These are phyloP conservation scores for Ceratitis capitata DNA, from an alignment of 1,140 invertebrate species.

Conservation along the genomic window DNA sequence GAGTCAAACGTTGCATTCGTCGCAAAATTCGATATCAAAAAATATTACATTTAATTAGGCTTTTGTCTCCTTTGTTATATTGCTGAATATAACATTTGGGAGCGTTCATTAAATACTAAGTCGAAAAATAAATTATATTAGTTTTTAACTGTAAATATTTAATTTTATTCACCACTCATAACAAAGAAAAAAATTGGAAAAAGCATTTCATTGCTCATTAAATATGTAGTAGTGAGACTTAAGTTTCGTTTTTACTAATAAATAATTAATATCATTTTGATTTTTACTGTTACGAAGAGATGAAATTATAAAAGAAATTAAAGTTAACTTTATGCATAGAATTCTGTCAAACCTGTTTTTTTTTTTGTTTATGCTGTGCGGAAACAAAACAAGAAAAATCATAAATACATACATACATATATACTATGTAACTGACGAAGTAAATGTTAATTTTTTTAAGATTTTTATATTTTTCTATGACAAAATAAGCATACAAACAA, in stretches of 20 bases:
- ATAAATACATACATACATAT: not conserved
- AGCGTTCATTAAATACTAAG: not conserved
- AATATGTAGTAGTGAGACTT: too few relatives aligned
- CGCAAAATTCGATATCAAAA: not conserved
- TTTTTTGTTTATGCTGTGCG: not conserved
- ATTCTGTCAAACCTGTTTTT: too few relatives aligned
- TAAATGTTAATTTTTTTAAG: not conserved
- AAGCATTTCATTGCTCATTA: not conserved
- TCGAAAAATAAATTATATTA: not conserved
- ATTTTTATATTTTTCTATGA: slow-evolving; percentile 40
- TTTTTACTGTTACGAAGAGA: too few relatives aligned
- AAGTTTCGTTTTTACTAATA: too few relatives aligned
- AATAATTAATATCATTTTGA: too few relatives aligned
- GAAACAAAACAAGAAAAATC: not conserved
- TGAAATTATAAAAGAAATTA: too few relatives aligned
- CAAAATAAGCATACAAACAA: not conserved
- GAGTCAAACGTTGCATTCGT: not conserved
- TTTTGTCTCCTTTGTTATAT: not conserved
- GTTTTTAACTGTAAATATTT: not conserved
- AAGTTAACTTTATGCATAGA: too few relatives aligned
- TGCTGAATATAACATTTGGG: not conserved
- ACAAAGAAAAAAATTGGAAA: too few relatives aligned
- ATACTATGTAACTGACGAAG: not conserved
- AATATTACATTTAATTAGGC: not conserved
- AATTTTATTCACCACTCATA: not conserved